Evolutionary conservation across 1,140 invertebrate genomes (phyloP), one percentile per base, ranked within the genome.

Genomic region (Asbolus verrucosus): DNA sequence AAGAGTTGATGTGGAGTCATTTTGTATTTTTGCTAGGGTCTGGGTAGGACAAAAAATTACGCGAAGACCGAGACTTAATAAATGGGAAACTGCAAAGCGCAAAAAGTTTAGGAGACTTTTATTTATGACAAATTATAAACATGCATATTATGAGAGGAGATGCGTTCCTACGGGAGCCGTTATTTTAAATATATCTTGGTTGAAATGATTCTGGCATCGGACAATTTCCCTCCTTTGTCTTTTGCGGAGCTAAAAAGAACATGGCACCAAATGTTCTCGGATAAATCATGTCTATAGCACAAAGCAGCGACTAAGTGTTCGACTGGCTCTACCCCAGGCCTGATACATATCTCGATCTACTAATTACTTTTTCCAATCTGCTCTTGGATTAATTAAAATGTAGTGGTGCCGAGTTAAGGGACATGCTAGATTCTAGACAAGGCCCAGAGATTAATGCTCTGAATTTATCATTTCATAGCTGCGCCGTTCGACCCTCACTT

Each of bases 281-380:
- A 74, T 74, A 74, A 74, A 72, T 74, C 73, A 74, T 67, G 31
- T 39, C 62, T 67, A 30, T 62, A 46, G n/a, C 16, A 21, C 19
- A 36, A 27, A 63, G 33, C 36, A 46, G 41, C 18, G 62, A 41
- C 62, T 46, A 65, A 41, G 62, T 39, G 61, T 65, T 65, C 39
- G 38, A 65, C 38, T 43, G 30, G 41, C 27, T 65, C 50, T 59
- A 65, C 72, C 63, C 66, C 38, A 41, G 38, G 39, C 66, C 39
- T 68, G 68, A 75, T 75, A 73, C 71, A 75, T 73, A 75, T 73
- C 71, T 69, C 61, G 73, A 71, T 73, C 69, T 71, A 73, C 74
- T 75, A 75, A 75, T 75, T 73, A 75, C 74, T 75, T 75, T 75
- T 75, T 75, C 72, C 74, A 75, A 75, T 71, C 74, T 75, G 72